phyloP scores from a whole-genome alignment of 2,113 vertebrate species.

The Trichomycterus rosablanca region DNA sequence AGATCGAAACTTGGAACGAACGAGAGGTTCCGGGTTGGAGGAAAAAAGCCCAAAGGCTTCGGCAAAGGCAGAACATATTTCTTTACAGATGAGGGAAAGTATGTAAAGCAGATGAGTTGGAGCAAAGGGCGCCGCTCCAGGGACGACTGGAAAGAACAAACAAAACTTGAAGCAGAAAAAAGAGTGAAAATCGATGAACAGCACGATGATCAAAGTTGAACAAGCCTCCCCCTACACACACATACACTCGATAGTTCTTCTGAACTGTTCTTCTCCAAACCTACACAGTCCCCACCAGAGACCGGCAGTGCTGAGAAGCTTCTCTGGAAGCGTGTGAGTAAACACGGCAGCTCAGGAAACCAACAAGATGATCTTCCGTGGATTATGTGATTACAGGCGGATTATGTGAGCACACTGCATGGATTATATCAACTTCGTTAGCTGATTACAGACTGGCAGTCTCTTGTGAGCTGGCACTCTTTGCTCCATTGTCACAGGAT shows the following conservation, averaged over 20 bases:
- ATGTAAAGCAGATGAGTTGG: background rate
- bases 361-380: background rate
- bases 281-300: constrained; percentile 8
- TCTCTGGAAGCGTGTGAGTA: background rate
- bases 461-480: no score
- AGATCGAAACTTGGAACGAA: background rate
- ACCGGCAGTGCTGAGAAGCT: background rate
- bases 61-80: background rate
- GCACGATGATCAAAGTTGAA: constrained; percentile 36
- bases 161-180: background rate
- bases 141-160: constrained; percentile 20
- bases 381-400: background rate
- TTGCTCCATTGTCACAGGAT: background rate
- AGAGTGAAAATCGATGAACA: constrained; percentile 23
- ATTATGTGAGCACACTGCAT: background rate
- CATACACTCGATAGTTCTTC: constrained; percentile 4
- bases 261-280: constrained; percentile 28
- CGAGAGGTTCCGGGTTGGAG: background rate
- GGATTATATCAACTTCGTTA: background rate
- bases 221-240: background rate
- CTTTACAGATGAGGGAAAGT: background rate
- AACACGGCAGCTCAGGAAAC: background rate
- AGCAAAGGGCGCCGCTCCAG: constrained; percentile 31
- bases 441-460: background rate
- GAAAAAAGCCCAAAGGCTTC: background rate